Evolutionary conservation across 2,888 invertebrate species (phyloP), one percentile per base, ranked within the genome.

Genomic region (Ischnus inquisitorius): DNA sequence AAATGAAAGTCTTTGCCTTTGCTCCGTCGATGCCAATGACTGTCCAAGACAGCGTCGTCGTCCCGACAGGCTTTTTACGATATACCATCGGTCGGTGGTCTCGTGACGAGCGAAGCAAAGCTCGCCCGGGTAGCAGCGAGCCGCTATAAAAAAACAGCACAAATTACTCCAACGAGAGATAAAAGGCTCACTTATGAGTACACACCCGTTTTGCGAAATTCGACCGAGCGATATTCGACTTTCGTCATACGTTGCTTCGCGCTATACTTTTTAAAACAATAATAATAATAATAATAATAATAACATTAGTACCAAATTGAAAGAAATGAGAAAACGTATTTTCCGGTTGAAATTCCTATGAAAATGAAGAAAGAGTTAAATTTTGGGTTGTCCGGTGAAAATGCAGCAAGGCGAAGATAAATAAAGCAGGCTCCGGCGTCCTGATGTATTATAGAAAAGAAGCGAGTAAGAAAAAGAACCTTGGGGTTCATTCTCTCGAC

Each of bases 361-460:
- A 6, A 67, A 41, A 25, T 67, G 3, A 51, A 76, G 16, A 64
- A n/a, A 8, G 54, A n/a, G 62, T 54, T 54, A 10, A 57, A 65
- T 69, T 82, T 71, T 43, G 48, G 25, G 62, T 54, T 76, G 48
- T 43, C 54, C 8, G 22, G 65, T 79, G 67, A 82, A 76, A 79
- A 84, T 82, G 65, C 79, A 62, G 62, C 39, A 16, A 74, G 80
- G 77, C 75, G 81, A 79, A 82, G 76, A 78, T 57, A 78, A 82
- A 83, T 75, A 81, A 83, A 83, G 69, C 57, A 85, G 54, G 46
- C n/a, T 67, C 46, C 46, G n/a, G 5, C 43, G 43, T 67, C 22
- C 10, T 46, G 22, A 16, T 16, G n/a, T n/a, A n/a, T n/a, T n/a
- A n/a, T n/a, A n/a, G 46, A 54, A 41, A 51, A 25, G 39, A 34